These are phyloP conservation scores for Geotria australis DNA, from an alignment of 2,797 vertebrate genomes.

Conservation along the genomic window DNA sequence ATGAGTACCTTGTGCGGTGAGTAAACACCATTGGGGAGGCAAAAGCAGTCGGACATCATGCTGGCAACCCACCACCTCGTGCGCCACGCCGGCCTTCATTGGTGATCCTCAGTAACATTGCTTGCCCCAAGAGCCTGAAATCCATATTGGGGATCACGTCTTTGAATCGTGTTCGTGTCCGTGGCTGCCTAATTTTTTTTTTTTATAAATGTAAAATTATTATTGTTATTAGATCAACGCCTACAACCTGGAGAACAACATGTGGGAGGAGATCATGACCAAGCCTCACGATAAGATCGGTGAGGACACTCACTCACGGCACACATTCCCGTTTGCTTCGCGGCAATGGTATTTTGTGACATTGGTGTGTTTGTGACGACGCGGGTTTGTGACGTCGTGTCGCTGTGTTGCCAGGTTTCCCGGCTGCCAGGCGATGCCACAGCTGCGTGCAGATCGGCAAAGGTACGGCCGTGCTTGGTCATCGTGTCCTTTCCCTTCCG, in stretches of 20 bases:
- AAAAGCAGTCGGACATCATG: neutral
- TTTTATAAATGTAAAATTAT: too few species aligned
- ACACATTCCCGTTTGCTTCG: too few species aligned
- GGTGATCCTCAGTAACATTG: too few species aligned
- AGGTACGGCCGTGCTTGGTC: slow-evolving; percentile 17
- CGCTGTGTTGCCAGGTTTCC: slow-evolving; percentile 31
- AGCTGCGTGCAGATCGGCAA: slow-evolving; percentile 89
- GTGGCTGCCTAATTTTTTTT: neutral
- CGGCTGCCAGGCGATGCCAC: slow-evolving; percentile 75
- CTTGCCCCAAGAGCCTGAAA: too few species aligned
- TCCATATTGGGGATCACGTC: too few species aligned
- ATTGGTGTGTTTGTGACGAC: too few species aligned
- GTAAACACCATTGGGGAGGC: neutral
- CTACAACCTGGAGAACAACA: slow-evolving; percentile 92
- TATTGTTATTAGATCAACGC: slow-evolving; percentile 48
- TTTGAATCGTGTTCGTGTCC: too few species aligned
- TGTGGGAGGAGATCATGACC: slow-evolving; percentile 80
- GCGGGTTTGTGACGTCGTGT: neutral
- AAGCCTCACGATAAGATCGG: slow-evolving; percentile 87
- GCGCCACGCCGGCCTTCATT: too few species aligned
- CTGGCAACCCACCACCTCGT: too few species aligned
- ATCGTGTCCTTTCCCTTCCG: too few species aligned
- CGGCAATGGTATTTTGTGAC: too few species aligned
- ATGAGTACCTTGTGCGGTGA: too few species aligned
- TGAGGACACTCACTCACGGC: slow-evolving; percentile 8